Percentiles rank a stretch among this genome's conserved stretches.
Evolutionary conservation across 23 tunicate species (phyloP).

Genomic region (Halocynthia roretzi): DNA sequence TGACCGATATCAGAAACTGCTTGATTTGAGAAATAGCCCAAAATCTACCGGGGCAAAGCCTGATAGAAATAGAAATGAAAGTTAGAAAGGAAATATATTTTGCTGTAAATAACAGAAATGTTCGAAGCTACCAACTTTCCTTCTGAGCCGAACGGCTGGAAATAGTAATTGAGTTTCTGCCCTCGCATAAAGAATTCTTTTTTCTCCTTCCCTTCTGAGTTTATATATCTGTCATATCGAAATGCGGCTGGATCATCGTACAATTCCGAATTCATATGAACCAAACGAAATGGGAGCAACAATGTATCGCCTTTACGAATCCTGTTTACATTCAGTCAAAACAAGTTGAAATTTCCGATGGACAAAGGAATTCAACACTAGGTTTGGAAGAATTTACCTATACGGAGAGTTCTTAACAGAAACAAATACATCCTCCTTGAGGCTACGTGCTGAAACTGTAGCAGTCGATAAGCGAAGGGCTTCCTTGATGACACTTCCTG

Average conservation of each 20-base stretch:
- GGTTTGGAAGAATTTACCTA: too few relatives aligned
- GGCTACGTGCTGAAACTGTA: too few relatives aligned
- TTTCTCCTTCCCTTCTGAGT: conserved; percentile 9
- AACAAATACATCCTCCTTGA: too few relatives aligned
- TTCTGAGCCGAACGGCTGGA: conserved; percentile 17
- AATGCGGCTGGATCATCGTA: conserved; percentile 6
- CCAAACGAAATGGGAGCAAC: conserved; percentile 3
- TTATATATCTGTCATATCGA: conserved; percentile 14
- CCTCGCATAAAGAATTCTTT: conserved; percentile 12
- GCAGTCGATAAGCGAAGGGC: too few relatives aligned
- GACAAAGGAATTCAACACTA: too few relatives aligned
- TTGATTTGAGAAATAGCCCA: conserved; percentile 18
- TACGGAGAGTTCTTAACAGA: too few relatives aligned
- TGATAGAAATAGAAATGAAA: neutral
- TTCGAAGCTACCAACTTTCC: neutral
- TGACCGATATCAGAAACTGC: conserved; percentile 6
- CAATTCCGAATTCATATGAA: conserved; percentile 12
- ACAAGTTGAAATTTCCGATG: too few relatives aligned
- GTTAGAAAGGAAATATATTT: too few relatives aligned
- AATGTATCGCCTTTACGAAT: conserved; percentile 20
- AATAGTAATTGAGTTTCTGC: neutral
- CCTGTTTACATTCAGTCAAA: neutral
- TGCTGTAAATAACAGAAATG: too few relatives aligned
- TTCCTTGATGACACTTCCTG: too few relatives aligned
- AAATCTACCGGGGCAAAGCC: conserved; percentile 22